Conservation (phyloP, 1,140 invertebrate genomes). For the Cataglyphis hispanica region DNA sequence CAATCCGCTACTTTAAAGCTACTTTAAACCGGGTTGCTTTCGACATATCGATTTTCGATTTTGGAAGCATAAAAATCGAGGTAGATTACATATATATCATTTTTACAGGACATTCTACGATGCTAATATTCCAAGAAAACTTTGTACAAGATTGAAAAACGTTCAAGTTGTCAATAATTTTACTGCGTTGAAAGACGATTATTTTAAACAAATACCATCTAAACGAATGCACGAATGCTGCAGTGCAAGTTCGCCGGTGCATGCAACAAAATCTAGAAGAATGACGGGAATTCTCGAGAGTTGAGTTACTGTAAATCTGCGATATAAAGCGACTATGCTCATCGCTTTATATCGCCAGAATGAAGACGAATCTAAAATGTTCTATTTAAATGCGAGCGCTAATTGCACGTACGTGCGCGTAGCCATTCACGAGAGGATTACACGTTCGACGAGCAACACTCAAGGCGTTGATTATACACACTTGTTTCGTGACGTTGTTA, state of each 20-base stretch:
- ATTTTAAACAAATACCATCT: background rate
- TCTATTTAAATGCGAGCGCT: conserved; percentile 72
- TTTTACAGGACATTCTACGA: background rate
- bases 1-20: background rate
- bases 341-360: conserved; percentile 22
- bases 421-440: conserved; percentile 71
- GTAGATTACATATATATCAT: background rate
- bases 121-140: background rate
- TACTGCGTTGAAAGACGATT: conserved; percentile 10
- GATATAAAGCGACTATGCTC: background rate
- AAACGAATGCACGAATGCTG: conserved; percentile 4
- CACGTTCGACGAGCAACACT: conserved; percentile 65
- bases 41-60: conserved; percentile 19
- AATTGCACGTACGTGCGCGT: conserved; percentile 70
- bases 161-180: conserved; percentile 9
- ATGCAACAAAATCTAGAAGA: conserved; percentile 27
- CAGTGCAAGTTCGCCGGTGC: background rate
- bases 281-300: conserved; percentile 26
- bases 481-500: conserved; percentile 73
- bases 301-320: conserved; percentile 41
- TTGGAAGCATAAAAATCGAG: conserved; percentile 2
- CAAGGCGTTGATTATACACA: conserved; percentile 71
- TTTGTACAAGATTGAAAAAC: background rate
- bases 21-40: conserved; percentile 6
- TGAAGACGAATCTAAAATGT: conserved; percentile 69